Evolutionary conservation across 2,113 vertebrate genomes (phyloP).

Genomic region (Periophthalmus modestus): DNA sequence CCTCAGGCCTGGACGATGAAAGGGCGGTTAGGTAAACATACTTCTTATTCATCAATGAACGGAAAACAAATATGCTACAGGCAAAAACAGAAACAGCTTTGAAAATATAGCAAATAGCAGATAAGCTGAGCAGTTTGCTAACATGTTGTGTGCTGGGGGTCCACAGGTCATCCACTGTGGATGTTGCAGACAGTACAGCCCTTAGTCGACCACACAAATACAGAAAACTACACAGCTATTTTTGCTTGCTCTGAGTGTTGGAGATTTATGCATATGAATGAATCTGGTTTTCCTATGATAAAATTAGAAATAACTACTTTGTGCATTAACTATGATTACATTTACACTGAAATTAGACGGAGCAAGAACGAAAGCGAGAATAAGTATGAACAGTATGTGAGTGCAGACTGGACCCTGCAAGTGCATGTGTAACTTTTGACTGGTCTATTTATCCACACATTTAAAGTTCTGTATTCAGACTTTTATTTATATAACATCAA

Average conservation of each 20-base stretch:
- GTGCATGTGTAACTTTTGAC: too few species aligned
- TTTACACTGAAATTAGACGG: too few species aligned
- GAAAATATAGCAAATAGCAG: neutral
- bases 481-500: too few species aligned
- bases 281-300: too few species aligned
- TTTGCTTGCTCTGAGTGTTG: too few species aligned
- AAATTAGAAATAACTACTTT: neutral
- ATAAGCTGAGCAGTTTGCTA: neutral
- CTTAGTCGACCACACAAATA: neutral
- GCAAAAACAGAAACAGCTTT: neutral
- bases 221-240: neutral
- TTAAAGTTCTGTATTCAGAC: too few species aligned
- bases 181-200: conserved; percentile 6
- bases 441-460: too few species aligned
- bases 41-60: neutral
- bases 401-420: too few species aligned
- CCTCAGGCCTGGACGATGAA: conserved; percentile 8
- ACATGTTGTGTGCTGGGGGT: neutral
- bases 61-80: neutral
- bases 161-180: neutral
- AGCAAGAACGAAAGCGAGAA: too few species aligned
- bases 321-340: neutral
- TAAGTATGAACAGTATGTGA: too few species aligned
- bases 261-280: too few species aligned
- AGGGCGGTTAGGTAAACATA: neutral